phyloP scores from a whole-genome alignment of 37 sponge, comb jelly and placozoan genomes.

The Chondrilla cf. caribensis region DNA sequence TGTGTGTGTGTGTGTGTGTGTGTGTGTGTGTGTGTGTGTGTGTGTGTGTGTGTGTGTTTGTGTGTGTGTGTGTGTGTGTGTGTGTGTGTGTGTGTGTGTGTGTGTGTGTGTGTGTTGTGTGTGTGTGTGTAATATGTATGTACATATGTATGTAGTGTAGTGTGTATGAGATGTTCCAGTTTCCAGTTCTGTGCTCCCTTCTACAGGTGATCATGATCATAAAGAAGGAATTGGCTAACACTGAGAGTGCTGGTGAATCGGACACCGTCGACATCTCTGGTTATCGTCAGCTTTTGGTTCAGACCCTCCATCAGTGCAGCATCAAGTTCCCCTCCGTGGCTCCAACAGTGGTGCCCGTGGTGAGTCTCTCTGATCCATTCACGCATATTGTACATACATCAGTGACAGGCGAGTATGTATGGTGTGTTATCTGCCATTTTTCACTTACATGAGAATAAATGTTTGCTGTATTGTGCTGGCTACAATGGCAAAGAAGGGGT shows the following conservation, averaged over 20 bases:
- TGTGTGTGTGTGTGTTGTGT: background rate
- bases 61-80: background rate
- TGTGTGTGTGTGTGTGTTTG: background rate
- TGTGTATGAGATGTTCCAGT: too few relatives aligned
- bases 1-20: constrained; percentile 35
- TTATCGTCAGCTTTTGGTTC: constrained; percentile 79
- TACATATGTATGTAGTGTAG: background rate
- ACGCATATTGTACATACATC: too few relatives aligned
- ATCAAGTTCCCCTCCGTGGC: constrained; percentile 85
- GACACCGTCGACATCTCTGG: constrained; percentile 56
- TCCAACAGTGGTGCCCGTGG: constrained; percentile 85
- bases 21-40: background rate
- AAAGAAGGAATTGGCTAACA: constrained; percentile 92
- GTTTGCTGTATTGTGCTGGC: background rate
- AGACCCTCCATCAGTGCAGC: constrained; percentile 89
- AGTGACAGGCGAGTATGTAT: background rate
- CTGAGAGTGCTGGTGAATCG: constrained; percentile 53
- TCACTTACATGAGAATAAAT: too few relatives aligned
- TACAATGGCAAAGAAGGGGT: background rate
- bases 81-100: background rate
- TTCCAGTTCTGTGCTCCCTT: too few relatives aligned
- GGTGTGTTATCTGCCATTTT: background rate
- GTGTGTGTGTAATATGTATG: too few relatives aligned
- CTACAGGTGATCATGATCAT: constrained; percentile 84
- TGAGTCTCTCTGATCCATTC: constrained; percentile 28